Conservation (phyloP, 2,113 vertebrate genomes). For the Anhinga anhinga region DNA sequence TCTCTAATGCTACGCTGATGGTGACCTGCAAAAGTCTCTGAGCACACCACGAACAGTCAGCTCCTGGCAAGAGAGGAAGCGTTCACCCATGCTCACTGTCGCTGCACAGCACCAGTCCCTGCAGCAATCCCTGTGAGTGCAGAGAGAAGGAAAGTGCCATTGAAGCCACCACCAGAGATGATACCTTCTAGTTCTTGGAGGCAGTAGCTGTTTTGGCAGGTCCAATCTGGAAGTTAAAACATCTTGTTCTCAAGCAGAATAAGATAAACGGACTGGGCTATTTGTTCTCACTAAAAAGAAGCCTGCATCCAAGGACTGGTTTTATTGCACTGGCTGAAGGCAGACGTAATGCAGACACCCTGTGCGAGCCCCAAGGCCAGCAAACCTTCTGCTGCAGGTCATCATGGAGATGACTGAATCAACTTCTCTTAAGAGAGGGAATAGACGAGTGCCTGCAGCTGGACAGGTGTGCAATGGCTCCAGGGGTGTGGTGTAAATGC, state of each 20-base stretch:
- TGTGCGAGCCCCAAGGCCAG: neutral
- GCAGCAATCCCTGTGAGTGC: neutral
- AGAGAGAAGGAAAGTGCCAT: neutral
- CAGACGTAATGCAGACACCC: neutral
- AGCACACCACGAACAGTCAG: fast-evolving
- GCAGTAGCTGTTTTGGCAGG: neutral
- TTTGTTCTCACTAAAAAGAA: neutral
- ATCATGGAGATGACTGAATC: neutral
- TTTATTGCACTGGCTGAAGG: neutral
- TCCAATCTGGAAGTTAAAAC: neutral
- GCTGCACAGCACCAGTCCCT: neutral
- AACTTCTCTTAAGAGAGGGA: neutral
- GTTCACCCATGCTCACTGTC: fast-evolving
- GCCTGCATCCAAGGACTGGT: neutral
- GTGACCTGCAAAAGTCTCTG: neutral
- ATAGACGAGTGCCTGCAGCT: fast-evolving
- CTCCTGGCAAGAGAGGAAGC: neutral
- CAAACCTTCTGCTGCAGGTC: neutral
- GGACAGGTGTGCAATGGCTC: neutral
- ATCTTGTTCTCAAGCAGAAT: neutral
- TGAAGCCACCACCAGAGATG: neutral
- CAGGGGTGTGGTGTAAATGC: neutral
- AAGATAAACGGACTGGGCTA: neutral
- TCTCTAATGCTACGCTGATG: neutral
- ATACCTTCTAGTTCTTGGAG: neutral